Conservation (phyloP, 2,113 vertebrate species). For the Seriola rivoliana region DNA sequence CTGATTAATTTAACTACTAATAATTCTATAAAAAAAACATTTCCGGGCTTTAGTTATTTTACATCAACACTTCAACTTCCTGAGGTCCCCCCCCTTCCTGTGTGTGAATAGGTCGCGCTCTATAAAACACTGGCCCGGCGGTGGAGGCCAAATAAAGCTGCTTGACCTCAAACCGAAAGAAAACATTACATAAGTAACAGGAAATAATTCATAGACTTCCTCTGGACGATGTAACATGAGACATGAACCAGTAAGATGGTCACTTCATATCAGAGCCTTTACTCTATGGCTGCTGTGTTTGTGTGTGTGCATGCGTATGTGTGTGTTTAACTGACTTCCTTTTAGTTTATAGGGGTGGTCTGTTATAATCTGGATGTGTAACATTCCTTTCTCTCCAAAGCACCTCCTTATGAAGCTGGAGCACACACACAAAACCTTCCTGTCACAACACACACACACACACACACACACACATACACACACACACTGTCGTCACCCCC, state of each 20-base stretch:
- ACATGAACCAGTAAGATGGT: slow-evolving; percentile 25
- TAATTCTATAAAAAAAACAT: slow-evolving; percentile 29
- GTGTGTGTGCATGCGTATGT: slow-evolving; percentile 9
- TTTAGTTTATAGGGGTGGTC: slow-evolving; percentile 70
- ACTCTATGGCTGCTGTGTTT: slow-evolving; percentile 21
- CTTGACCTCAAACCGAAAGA: slow-evolving; percentile 58
- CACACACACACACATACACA: slow-evolving; percentile 32
- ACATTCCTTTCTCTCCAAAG: slow-evolving; percentile 71
- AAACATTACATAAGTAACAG: slow-evolving; percentile 69
- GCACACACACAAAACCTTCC: slow-evolving; percentile 52
- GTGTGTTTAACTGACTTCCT: slow-evolving; percentile 62
- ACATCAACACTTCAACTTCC: slow-evolving; percentile 63
- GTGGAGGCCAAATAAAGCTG: slow-evolving; percentile 65
- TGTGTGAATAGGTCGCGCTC: slow-evolving; percentile 45
- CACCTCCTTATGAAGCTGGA: slow-evolving; percentile 58
- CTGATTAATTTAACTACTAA: slow-evolving; percentile 14
- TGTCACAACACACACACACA: slow-evolving; percentile 38
- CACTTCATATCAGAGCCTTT: slow-evolving; percentile 35
- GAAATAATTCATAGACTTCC: slow-evolving; percentile 70
- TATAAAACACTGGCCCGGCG: slow-evolving; percentile 63
- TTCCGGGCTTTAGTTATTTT: slow-evolving; percentile 60
- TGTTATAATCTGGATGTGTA: slow-evolving; percentile 75
- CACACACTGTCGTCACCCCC: slow-evolving; percentile 46
- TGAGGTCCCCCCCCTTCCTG: slow-evolving; percentile 55
- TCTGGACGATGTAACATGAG: slow-evolving; percentile 52